Base-by-base conservation (phyloP, 2,797 vertebrate genomes). In the Heliangelus exortis region DNA sequence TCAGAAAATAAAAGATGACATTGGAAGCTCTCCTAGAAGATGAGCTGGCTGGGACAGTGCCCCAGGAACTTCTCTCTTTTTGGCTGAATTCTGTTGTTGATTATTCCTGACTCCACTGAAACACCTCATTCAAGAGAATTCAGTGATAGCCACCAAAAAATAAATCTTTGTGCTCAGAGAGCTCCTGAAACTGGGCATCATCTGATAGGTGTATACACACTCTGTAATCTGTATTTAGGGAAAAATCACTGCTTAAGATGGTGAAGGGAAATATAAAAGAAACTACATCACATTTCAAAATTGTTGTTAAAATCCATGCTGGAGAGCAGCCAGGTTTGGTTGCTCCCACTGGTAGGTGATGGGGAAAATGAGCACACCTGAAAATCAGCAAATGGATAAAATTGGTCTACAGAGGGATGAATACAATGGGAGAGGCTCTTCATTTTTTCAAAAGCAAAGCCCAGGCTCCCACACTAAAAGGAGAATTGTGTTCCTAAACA, bases 271-370 rank as follows among this genome's bases (percentile, higher is more conserved):
- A 75, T 45, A 15, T 43, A 81, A 81, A 75, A 80, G 61, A 84
- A 90, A 41, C 55, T 45, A 53, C 25, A 18, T 28, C 33, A 41
- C 36, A 21, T 72, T 93, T 91, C 65, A 47, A 92, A 89, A n/a
- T 41, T 26, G 7, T 15, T 47, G 75, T 51, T 92, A 26, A 95
- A 65, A 67, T 63, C 50, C 1, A 29, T 5, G 65, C 87, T 92
- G 93, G 92, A 92, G 53, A 92, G 75, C 86, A 87, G 87, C 75
- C 87, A 80, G 84, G 72, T 69, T 79, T 65, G 54, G 87, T 63
- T 68, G 81, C 50, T 87, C 87, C 48, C 34, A 15, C 50, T 61
- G 78, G 39, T 36, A 71, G 74, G 73, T 43, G 58, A 47, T 16
- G n/a, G 53, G 22, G 69, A 89, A 84, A 84, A 92, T 68, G 66